A percentile compares a stretch with the other conserved stretches of the same genome.
Evolutionary conservation across 92 coral and sea anemone genomes (phyloP).

Genomic region (Porites evermanni): DNA sequence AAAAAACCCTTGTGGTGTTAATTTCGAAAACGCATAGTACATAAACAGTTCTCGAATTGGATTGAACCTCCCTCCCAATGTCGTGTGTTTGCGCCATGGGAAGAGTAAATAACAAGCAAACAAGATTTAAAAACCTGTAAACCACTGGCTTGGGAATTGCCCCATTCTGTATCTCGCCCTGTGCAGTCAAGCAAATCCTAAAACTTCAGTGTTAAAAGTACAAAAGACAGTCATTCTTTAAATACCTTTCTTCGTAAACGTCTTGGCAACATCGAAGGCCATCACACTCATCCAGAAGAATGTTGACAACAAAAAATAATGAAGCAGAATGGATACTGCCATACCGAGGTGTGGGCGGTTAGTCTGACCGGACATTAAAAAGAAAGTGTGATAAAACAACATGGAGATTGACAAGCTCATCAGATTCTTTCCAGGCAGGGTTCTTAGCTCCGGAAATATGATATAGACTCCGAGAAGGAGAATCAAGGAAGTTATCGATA

Average conservation of each 20-base stretch:
- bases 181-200: too few relatives aligned
- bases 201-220: too few relatives aligned
- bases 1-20: not conserved
- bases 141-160: too few relatives aligned
- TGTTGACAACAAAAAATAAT: slow-evolving; percentile 59
- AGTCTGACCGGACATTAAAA: slow-evolving; percentile 49
- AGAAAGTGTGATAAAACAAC: slow-evolving; percentile 56
- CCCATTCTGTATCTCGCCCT: too few relatives aligned
- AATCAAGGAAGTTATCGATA: slow-evolving; percentile 53
- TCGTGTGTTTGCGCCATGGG: too few relatives aligned
- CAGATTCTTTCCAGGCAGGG: slow-evolving; percentile 74
- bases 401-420: slow-evolving; percentile 64
- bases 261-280: slow-evolving; percentile 73
- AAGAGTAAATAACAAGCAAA: too few relatives aligned
- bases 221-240: not conserved
- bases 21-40: too few relatives aligned
- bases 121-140: too few relatives aligned
- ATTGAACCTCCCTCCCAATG: too few relatives aligned
- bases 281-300: slow-evolving; percentile 77
- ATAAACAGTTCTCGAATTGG: too few relatives aligned
- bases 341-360: slow-evolving; percentile 52
- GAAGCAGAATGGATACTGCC: slow-evolving; percentile 59
- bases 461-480: slow-evolving; percentile 62
- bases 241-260: slow-evolving; percentile 65
- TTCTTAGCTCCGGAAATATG: slow-evolving; percentile 48